Base-by-base conservation (phyloP, 2,113 vertebrate genomes). In the Halichoeres trimaculatus region DNA sequence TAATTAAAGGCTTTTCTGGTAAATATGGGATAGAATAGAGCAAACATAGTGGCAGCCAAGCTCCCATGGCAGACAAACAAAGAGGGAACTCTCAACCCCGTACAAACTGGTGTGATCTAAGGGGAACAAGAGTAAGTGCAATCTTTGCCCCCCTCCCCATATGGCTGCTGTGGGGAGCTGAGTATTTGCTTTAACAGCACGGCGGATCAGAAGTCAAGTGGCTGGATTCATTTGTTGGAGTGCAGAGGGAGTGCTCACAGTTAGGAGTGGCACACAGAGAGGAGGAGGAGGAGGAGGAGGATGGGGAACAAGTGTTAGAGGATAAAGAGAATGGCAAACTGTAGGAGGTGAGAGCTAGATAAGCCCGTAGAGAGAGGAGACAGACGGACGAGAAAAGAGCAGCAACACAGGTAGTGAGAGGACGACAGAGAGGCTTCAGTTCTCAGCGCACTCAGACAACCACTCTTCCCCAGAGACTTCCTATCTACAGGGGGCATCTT, bases 401-500 rank as follows among this genome's bases (percentile, higher is more conserved):
- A 57, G 41, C 76, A 61, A 30, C 63, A 82, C 59, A 74, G 78
- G 78, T 61, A 83, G 80, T 51, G 64, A 86, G 75, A 85, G 72
- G 77, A 81, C 63, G 58, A 69, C 67, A 51, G 78, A 87, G 85
- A 83, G 51, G 82, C 70, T 88, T 87, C 72, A 77, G 70, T 81
- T 89, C 68, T 61, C 82, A 71, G 84, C 59, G 51, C 80, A 83
- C 79, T 71, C 54, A 83, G 75, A 85, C 83, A 90, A 80, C 19
- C 70, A 59, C 79, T 88, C 38, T 64, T 90, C 92, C 89, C 88
- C 47, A 50, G 90, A 86, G 92, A 91, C 76, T 83, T 88, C 78
- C 78, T 92, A 91, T 92, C 92, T 89, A 76, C 79, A 80, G 84
- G 91, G 90, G 86, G 85, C 89, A 93, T 93, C 90, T 93, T 90